A percentile compares a stretch with the other conserved stretches of the same genome.
These are phyloP conservation scores for Lamellibrachia columna DNA, from an alignment of 2,888 invertebrate genomes.

Conservation along the genomic window DNA sequence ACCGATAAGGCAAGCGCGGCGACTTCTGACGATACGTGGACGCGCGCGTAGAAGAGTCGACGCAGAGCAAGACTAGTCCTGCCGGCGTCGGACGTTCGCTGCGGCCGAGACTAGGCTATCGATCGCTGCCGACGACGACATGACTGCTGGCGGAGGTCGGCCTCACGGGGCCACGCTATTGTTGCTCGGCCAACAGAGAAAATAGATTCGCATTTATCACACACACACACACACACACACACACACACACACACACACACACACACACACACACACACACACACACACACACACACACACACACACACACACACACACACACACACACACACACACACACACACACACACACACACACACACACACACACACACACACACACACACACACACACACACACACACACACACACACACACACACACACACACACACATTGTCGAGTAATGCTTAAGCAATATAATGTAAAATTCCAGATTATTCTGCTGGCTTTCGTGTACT, in stretches of 20 bases:
- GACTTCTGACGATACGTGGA: neutral
- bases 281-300: slow-evolving; percentile 1
- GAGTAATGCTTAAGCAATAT: neutral
- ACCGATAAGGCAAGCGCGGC: neutral
- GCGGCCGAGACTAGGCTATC: neutral
- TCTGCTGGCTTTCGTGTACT: neutral
- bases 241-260: slow-evolving; percentile 1
- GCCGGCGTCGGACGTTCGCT: neutral
- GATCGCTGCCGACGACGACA: neutral
- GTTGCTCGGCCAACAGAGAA: neutral
- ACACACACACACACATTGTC: slow-evolving; percentile 13
- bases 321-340: slow-evolving; percentile 13
- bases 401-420: slow-evolving; percentile 16
- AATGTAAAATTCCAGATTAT: slow-evolving; percentile 3
- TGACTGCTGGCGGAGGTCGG: neutral
- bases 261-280: slow-evolving; percentile 6
- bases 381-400: slow-evolving; percentile 16
- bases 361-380: slow-evolving; percentile 16
- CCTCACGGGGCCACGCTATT: neutral
- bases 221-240: slow-evolving; percentile 7
- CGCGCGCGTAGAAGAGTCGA: neutral
- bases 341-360: slow-evolving; percentile 16
- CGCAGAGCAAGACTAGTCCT: neutral
- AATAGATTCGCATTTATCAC: slow-evolving; percentile 16
- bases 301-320: slow-evolving; percentile 1